Conservation (phyloP, 2,888 invertebrate genomes). For the Clivina fossor region DNA sequence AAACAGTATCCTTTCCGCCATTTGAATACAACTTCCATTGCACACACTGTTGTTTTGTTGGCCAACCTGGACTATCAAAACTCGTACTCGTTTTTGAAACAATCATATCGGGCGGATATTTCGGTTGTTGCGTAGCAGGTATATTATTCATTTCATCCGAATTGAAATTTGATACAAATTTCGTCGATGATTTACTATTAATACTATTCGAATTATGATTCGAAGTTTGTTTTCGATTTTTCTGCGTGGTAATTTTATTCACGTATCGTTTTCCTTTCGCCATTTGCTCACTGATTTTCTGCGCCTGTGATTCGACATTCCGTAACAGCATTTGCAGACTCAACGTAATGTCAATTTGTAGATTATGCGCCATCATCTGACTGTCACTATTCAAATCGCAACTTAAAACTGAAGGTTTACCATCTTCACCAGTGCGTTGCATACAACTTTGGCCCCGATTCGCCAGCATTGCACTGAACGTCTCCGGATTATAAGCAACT, state of each 20-base stretch:
- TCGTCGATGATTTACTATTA: constrained; percentile 25
- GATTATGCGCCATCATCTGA: constrained; percentile 50
- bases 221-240: constrained; percentile 19
- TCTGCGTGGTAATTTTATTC: constrained; percentile 19
- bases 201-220: too few species aligned
- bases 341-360: constrained; percentile 53
- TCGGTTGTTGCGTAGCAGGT: constrained; percentile 44
- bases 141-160: constrained; percentile 33
- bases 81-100: constrained; percentile 55
- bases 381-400: constrained; percentile 52
- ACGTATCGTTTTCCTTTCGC: constrained; percentile 40
- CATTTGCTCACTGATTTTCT: constrained; percentile 55
- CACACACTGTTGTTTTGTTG: constrained; percentile 56
- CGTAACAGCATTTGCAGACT: constrained; percentile 54
- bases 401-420: constrained; percentile 42
- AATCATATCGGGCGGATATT: constrained; percentile 57
- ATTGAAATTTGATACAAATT: constrained; percentile 27
- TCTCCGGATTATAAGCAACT: constrained; percentile 48
- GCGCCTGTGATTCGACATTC: constrained; percentile 56
- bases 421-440: constrained; percentile 49
- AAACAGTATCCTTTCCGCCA: constrained; percentile 57
- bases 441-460: constrained; percentile 51
- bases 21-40: constrained; percentile 52
- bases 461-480: constrained; percentile 45
- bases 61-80: constrained; percentile 62